Evolutionary conservation across 2,113 vertebrate species (phyloP).

Genomic region (Cynopterus brachyotis): DNA sequence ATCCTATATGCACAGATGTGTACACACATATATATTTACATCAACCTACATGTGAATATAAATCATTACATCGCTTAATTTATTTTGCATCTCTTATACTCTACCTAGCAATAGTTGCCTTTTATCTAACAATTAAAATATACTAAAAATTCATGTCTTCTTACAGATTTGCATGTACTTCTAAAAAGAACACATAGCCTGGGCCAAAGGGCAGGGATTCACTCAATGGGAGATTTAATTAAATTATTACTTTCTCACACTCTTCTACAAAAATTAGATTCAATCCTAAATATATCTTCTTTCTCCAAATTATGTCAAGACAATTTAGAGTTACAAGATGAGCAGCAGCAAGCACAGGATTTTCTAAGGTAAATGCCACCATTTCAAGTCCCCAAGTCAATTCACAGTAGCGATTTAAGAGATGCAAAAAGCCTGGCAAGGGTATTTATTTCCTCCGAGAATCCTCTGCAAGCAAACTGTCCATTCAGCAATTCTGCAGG

Average conservation of each 20-base stretch:
- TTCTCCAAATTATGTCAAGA: background rate
- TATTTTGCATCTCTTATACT: background rate
- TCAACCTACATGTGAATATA: background rate
- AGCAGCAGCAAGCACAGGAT: background rate
- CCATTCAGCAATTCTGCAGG: conserved; percentile 84
- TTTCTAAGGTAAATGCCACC: conserved; percentile 74
- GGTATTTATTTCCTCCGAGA: conserved; percentile 79
- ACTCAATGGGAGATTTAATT: background rate
- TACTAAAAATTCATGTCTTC: background rate
- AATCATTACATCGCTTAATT: background rate
- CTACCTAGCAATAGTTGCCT: background rate
- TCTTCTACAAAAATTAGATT: background rate
- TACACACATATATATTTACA: background rate
- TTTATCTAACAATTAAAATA: conserved; percentile 25
- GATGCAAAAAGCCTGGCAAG: conserved; percentile 75
- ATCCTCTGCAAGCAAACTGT: conserved; percentile 80
- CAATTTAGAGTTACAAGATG: background rate
- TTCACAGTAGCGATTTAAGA: conserved; percentile 77
- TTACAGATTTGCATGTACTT: background rate
- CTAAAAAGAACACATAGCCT: background rate
- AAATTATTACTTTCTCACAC: background rate
- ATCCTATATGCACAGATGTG: background rate
- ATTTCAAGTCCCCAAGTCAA: conserved; percentile 74
- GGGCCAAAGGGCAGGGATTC: background rate
- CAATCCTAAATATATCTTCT: background rate